Conservation (phyloP, 64 coral and sea anemone species). For the Porites lutea region DNA sequence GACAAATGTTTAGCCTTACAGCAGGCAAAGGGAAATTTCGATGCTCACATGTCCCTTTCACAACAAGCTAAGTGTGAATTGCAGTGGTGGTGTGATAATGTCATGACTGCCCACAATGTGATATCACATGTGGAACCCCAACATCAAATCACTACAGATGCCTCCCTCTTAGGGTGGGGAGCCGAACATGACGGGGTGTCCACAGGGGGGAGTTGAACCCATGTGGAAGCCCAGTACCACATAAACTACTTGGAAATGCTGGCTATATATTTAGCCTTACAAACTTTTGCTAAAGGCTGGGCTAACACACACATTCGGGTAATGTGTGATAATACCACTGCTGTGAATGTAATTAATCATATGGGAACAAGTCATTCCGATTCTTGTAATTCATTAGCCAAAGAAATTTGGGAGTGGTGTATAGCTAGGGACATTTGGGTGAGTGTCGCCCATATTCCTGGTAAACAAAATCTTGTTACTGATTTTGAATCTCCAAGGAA, state of each 20-base stretch:
- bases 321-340: constrained; percentile 43
- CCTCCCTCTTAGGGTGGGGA: constrained; percentile 12
- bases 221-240: constrained; percentile 21
- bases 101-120: neutral
- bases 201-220: constrained; percentile 43
- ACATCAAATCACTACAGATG: constrained; percentile 19
- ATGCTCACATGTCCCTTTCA: constrained; percentile 47
- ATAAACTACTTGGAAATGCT: constrained; percentile 51
- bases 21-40: constrained; percentile 54
- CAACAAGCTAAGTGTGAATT: constrained; percentile 28
- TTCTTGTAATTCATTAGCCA: constrained; percentile 38
- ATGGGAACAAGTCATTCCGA: constrained; percentile 61
- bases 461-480: constrained; percentile 33
- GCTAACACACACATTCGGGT: constrained; percentile 43
- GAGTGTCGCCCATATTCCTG: constrained; percentile 48
- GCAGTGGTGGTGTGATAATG: constrained; percentile 23
- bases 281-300: constrained; percentile 34
- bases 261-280: constrained; percentile 37
- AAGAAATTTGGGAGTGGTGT: constrained; percentile 68
- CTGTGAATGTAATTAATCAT: constrained; percentile 55
- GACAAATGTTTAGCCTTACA: constrained; percentile 31
- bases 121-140: constrained; percentile 9
- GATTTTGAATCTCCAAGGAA: constrained; percentile 25
- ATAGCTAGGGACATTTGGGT: constrained; percentile 16
- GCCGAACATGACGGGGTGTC: constrained; percentile 28